Conservation (phyloP, 2,797 vertebrate genomes). For the Tolypeutes matacus region DNA sequence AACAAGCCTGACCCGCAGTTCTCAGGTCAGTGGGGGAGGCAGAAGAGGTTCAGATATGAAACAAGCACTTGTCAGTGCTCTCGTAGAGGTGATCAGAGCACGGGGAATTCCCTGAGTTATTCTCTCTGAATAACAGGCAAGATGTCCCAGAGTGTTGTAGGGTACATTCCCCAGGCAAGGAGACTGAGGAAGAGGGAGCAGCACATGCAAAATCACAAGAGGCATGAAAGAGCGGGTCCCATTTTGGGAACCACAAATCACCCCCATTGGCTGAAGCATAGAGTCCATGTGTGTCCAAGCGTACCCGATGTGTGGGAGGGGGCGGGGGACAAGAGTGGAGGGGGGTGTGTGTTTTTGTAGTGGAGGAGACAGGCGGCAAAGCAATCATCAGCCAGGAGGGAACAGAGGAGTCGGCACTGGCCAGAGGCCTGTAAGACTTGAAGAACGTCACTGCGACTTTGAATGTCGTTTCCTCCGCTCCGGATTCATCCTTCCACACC, state of each 20-base stretch:
- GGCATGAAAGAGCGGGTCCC: background rate
- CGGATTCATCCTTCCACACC: background rate
- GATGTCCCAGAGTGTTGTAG: fast-evolving
- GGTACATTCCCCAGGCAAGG: background rate
- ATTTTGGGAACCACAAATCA: background rate
- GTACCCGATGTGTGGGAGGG: fast-evolving
- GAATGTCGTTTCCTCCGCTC: too few species aligned
- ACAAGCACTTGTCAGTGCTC: background rate
- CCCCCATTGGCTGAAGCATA: background rate
- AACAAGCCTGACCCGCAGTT: fast-evolving
- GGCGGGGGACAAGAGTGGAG: too few species aligned
- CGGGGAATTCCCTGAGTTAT: too few species aligned
- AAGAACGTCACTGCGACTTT: background rate
- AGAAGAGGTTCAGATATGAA: background rate
- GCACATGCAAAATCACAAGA: background rate
- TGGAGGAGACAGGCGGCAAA: background rate
- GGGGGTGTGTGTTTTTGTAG: too few species aligned
- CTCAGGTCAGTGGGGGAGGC: background rate
- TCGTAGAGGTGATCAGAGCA: background rate
- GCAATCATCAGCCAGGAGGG: background rate
- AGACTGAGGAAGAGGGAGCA: background rate
- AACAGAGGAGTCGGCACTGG: background rate
- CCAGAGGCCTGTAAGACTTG: background rate
- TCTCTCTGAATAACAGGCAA: background rate
- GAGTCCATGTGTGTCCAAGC: background rate